Evolutionary conservation across 2,888 invertebrate species (phyloP), one percentile per base, ranked within the genome.

Genomic region (Peribatodes rhomboidaria): DNA sequence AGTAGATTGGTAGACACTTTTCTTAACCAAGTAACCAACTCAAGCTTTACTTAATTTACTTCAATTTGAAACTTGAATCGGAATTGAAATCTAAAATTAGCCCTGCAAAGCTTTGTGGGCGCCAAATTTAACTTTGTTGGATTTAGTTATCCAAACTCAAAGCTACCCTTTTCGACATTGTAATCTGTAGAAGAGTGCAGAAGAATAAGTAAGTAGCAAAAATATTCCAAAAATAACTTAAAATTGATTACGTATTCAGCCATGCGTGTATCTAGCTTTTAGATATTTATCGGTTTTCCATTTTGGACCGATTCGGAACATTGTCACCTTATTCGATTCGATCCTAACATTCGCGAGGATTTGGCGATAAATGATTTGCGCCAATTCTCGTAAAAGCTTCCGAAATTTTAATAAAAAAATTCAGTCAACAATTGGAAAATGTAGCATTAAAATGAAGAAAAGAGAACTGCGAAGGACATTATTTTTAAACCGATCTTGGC

Each of bases 1-100:
- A 27, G 27, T 27, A 27, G 27, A 4, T 0, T 22, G 9, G 9
- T 31, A 27, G 22, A 8, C 27, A 27, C 31, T 22, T n/a, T 2
- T 50, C 14, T 0, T 49, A 49, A 18, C n/a, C 3, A 47, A 22
- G 22, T 22, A 46, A 33, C 14, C 10, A 27, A 35, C 22, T 54
- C n/a, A 44, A 60, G 41, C 14, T 14, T 22, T 44, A 42, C 33
- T 47, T 46, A 55, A 58, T 44, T 53, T 33, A 16, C 18, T 41
- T 39, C 18, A n/a, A 41, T 59, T 42, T 13, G 11, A 39, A 65
- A 54, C 14, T 62, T 37, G 18, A 52, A 57, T 39, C 39, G 27
- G 52, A 55, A 65, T 60, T 56, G 56, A 60, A 62, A 55, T 59
- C 50, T 62, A 52, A 54, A 67, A 67, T 54, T 49, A 65, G 46